Evolutionary conservation across 2,888 invertebrate species (phyloP), one percentile per base, ranked within the genome.

Genomic region (Cybosia mesomella): DNA sequence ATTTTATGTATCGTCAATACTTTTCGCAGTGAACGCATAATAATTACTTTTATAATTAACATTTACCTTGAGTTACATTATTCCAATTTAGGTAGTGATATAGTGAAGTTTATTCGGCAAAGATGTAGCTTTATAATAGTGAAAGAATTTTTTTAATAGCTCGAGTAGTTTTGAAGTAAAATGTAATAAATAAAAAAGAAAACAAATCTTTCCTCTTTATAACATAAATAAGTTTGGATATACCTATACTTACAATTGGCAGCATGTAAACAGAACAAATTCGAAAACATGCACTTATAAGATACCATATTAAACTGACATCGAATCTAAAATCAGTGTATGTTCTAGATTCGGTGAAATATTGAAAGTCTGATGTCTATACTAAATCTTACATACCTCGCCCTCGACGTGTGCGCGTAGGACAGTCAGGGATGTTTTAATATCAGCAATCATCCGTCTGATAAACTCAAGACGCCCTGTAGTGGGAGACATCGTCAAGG

Each of bases 401-500:
- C 79, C 80, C 24, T 74, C 77, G 22, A 82, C 67, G 21, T 86
- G 85, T 7, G 78, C 73, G 24, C 82, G 76, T 2, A 91, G 84
- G 18, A 49, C 62, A 5, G 76, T 80, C 28, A 92, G 65, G 0
- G 85, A 71, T 0, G 77, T 53, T 61, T 82, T 88, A 58, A 93
- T 91, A 39, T 92, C 92, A 1, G 74, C 70, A n/a, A 92, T 84
- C 67, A 85, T 76, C 0, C 88, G 87, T 39, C 85, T 87, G 55
- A 84, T 91, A 82, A 84, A 90, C 80, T 87, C 92, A 78, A 89
- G 83, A 70, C 87, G 90, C 64, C 80, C 94, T 76, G 82, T 91
- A 76, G 85, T 93, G 69, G 83, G 95, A 73, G 89, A 83, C 70
- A 87, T 71, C 8, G 80, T 61, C 75, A 80, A 64, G n/a, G 76